Conservation (phyloP, 2,113 vertebrate genomes). For the Dicentrarchus labrax region DNA sequence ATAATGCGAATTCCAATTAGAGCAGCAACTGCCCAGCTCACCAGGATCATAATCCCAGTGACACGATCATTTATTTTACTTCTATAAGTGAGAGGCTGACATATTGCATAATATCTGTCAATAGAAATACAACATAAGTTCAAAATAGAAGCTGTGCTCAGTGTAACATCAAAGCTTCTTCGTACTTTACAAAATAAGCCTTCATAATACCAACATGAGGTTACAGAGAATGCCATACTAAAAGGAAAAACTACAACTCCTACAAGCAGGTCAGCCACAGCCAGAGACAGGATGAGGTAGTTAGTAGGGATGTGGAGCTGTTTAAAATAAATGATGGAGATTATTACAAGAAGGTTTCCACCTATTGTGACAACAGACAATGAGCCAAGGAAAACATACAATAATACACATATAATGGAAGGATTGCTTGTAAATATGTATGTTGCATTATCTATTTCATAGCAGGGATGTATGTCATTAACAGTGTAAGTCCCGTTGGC, state of each 20-base stretch:
- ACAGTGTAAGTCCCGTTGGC: no score
- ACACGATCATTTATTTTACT: no score
- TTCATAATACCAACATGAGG: neutral
- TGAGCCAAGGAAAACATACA: neutral
- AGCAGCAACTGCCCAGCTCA: no score
- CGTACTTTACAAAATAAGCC: neutral
- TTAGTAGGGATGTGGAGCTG: neutral
- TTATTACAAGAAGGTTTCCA: conserved; percentile 1
- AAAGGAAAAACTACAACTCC: neutral
- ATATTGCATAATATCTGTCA: neutral
- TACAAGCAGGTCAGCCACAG: neutral
- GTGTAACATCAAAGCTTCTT: neutral
- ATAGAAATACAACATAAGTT: neutral
- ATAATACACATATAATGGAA: neutral
- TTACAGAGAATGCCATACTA: neutral
- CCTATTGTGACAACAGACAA: neutral
- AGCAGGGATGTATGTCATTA: no score
- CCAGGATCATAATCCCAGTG: no score
- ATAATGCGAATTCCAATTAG: no score
- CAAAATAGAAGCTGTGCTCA: neutral
- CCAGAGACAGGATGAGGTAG: neutral
- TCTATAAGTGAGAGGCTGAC: neutral
- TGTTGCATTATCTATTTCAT: no score
- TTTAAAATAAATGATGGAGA: neutral
- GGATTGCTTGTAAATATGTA: neutral